Conservation (phyloP, 1,140 invertebrate species). For the Hyphantria cunea region DNA sequence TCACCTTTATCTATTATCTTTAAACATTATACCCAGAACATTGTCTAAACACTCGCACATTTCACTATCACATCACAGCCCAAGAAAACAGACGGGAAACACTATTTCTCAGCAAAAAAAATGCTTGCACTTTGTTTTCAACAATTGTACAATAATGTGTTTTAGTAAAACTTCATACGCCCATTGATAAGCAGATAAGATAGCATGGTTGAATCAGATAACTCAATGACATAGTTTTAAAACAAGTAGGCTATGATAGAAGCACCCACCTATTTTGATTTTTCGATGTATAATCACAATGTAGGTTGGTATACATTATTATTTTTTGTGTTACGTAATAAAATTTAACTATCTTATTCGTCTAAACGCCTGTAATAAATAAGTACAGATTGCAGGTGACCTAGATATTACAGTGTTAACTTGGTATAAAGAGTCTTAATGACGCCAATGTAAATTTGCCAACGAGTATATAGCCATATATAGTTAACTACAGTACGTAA, state of each 20-base stretch:
- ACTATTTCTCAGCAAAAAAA: background rate
- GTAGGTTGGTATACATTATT: background rate
- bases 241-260: background rate
- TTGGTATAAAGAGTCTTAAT: too few relatives aligned
- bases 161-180: constrained; percentile 47
- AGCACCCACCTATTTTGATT: background rate
- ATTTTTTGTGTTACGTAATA: too few relatives aligned
- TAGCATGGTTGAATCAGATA: constrained; percentile 63
- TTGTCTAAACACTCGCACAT: background rate
- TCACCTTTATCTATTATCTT: constrained; percentile 1
- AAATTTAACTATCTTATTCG: too few relatives aligned
- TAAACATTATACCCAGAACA: background rate
- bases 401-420: too few relatives aligned
- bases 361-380: too few relatives aligned
- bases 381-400: too few relatives aligned
- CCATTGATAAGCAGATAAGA: constrained; percentile 74
- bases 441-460: too few relatives aligned
- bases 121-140: constrained; percentile 36
- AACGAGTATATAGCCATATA: too few relatives aligned
- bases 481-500: too few relatives aligned
- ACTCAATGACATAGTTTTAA: constrained; percentile 49
- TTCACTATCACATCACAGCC: constrained; percentile 2
- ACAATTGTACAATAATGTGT: constrained; percentile 46
- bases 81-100: background rate
- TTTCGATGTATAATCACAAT: background rate